Base-by-base conservation (phyloP, 2,797 vertebrate genomes). In the Tachyglossus aculeatus region DNA sequence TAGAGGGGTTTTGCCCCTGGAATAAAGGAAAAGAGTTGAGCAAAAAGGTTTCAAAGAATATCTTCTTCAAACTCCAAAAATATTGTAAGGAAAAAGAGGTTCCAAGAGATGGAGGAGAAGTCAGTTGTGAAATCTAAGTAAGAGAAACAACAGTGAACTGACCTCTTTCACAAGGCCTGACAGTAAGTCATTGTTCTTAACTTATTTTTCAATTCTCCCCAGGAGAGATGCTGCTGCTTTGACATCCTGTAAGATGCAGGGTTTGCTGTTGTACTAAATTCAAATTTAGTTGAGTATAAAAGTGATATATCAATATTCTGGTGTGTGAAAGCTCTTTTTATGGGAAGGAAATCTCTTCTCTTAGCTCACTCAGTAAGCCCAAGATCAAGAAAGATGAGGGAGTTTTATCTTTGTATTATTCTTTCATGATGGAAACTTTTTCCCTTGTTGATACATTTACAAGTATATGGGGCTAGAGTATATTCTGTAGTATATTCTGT, bases 281-380 rank as follows among this genome's bases (percentile, higher is more conserved):
- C 58, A 44, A 8, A 63, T 57, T 61, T 48, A n/a, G 15, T 15
- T 57, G 14, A 27, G 19, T 62, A n/a, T 51, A 19, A 34, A 67
- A 69, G n/a, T 22, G 15, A 36, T 44, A 32, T 2, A n/a, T 58
- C 9, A 16, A 27, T 64, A 59, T 56, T 69, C 44, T 71, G 37
- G 10, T 27, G 24, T 5, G 8, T 14, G 14, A 41, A 64, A 37
- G 12, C 15, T 52, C 36, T 44, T 43, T 54, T 50, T 22, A 18
- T 4, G 1, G 27, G n/a, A 51, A 51, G 24, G 9, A 36, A 45
- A 36, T 32, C 25, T 58, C 38, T 63, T 74, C 29, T 51, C 25
- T 56, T 66, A 56, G 22, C 40, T 76, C 60, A 33, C 53, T 56
- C 45, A 63, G 62, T 55, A 81, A 59, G 7, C 11, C 4, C 61